A percentile compares a stretch with the other conserved stretches of the same genome.
phyloP scores from a whole-genome alignment of 2,888 invertebrate genomes.

The Chirona hameri region DNA sequence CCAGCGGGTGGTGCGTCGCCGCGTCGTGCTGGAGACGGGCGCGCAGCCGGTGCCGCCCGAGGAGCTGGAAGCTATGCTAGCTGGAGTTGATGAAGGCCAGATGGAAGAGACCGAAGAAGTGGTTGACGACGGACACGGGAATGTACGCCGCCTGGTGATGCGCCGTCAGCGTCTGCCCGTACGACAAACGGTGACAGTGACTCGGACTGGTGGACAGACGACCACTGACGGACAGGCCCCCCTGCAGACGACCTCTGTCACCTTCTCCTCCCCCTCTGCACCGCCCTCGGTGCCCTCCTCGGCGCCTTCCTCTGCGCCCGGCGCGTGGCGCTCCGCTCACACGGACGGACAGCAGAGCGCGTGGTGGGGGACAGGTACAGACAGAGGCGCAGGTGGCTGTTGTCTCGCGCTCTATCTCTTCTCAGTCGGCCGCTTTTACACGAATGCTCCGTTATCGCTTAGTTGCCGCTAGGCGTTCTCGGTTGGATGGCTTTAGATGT shows the following conservation, averaged over 20 bases:
- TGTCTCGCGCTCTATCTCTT: constrained; percentile 25
- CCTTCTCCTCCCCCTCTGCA: background rate
- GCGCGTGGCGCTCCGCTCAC: background rate
- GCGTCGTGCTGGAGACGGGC: constrained; percentile 46
- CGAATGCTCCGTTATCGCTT: constrained; percentile 27
- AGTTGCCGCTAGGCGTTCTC: background rate
- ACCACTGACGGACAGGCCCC: background rate
- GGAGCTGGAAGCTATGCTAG: constrained; percentile 36
- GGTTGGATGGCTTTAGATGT: background rate
- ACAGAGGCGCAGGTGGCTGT: background rate
- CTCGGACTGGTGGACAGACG: background rate
- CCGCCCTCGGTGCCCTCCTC: background rate
- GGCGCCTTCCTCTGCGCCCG: constrained; percentile 30
- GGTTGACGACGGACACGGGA: constrained; percentile 38
- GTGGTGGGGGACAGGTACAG: background rate
- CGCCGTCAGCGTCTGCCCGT: background rate
- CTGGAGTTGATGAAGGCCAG: constrained; percentile 36
- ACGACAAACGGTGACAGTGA: background rate
- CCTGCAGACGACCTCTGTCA: background rate
- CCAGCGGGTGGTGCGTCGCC: constrained; percentile 52
- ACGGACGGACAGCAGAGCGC: background rate
- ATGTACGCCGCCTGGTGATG: constrained; percentile 37
- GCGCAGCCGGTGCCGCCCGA: constrained; percentile 26
- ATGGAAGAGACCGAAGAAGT: constrained; percentile 34
- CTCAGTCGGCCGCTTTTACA: background rate